Percentiles rank a stretch among this genome's conserved stretches.
Conservation (phyloP, 2,797 vertebrate genomes). For the Mycteria americana region DNA sequence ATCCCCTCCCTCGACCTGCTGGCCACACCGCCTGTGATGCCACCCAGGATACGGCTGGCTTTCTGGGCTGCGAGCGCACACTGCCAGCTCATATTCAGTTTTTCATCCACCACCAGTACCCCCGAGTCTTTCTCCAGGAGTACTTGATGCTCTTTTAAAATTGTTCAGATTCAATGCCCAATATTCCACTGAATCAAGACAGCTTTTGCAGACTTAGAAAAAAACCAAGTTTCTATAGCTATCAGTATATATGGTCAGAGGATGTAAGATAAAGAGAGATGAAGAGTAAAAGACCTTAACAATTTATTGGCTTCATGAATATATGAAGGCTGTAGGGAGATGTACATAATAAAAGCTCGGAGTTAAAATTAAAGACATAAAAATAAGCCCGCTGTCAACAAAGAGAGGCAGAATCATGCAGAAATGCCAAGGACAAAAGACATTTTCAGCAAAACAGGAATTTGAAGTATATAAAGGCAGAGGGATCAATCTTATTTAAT, state of each 20-base stretch:
- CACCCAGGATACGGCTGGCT: fast-evolving
- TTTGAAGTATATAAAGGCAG: background rate
- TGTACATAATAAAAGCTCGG: background rate
- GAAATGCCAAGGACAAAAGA: background rate
- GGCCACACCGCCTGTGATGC: background rate
- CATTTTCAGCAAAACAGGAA: background rate
- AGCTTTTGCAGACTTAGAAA: background rate
- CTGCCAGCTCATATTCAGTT: background rate
- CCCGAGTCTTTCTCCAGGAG: background rate
- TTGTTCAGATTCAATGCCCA: background rate
- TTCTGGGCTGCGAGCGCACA: background rate
- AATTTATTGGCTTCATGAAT: background rate
- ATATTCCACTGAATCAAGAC: background rate
- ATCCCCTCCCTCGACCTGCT: background rate
- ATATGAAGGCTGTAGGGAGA: background rate
- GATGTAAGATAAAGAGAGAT: background rate
- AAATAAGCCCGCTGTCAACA: background rate
- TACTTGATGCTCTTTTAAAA: background rate
- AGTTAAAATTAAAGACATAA: background rate
- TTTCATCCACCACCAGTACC: background rate
- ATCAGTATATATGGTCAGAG: background rate
- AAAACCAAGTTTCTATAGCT: background rate
- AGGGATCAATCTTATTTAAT: background rate
- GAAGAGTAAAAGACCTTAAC: background rate
- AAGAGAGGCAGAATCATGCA: background rate